Base-by-base conservation (phyloP, 2,113 vertebrate genomes). In the Meleagris gallopavo region DNA sequence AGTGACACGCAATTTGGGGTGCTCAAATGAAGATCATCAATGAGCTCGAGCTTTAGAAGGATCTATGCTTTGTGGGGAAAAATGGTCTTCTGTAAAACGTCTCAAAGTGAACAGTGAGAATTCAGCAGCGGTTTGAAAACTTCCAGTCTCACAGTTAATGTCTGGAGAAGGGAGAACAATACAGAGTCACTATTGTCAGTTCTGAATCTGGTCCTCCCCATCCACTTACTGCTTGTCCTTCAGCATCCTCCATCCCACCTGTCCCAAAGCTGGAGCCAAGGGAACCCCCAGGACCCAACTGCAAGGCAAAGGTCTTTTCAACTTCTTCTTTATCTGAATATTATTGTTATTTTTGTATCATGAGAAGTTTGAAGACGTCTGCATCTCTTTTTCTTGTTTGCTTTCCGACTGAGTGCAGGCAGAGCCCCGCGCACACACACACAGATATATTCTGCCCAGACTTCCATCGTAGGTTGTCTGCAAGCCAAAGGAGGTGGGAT, bases 401-500 rank as follows among this genome's bases (percentile, higher is more conserved):
- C 84, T 79, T 72, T 17, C 40, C 2, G 45, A 71, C 85, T 82
- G 5, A 71, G 82, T 85, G 89, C 58, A 11, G 84, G 36, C 18
- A 0, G 82, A 84, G 48, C 95, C 75, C 92, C 61, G 78, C 66
- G 86, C 52, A 30, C 73, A 54, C 62, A 84, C 72, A 57, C 66
- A 75, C 43, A 12, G 11, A 64, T 5, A 71, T 1, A 62, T 55
- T 74, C 94, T 81, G 83, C 88, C 79, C 80, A 91, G 61, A 55
- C 83, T 90, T 96, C 95, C 91, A 89, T 83, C 25, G 4, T 8
- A 85, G 90, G 86, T 60, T 95, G 95, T 94, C 86, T 4, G 11
- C 76, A 30, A 78, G 92, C 94, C 94, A 96, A 60, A 92, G 52
- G 95, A 94, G 93, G 90, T 90, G 90, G 96, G 95, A 90, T 88